Evolutionary conservation across 1,140 invertebrate species (phyloP).

Genomic region (Tetragonula clypearis): DNA sequence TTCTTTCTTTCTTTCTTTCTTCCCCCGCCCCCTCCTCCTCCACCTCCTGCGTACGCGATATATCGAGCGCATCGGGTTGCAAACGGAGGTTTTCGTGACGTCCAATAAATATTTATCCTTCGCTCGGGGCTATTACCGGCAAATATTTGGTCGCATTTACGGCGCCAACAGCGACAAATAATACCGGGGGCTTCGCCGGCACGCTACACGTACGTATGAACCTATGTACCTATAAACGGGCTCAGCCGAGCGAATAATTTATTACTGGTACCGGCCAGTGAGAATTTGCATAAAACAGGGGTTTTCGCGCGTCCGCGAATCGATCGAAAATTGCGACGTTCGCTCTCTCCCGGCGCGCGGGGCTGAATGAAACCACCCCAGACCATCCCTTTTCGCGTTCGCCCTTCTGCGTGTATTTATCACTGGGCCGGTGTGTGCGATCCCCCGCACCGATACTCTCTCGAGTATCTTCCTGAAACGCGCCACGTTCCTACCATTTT

Average conservation of each 20-base stretch:
- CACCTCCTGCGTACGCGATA: neutral
- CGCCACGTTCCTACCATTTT: neutral
- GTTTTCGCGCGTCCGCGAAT: slow-evolving; percentile 64
- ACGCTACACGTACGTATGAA: slow-evolving; percentile 23
- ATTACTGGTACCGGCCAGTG: slow-evolving; percentile 62
- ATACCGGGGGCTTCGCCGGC: slow-evolving; percentile 35
- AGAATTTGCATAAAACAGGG: slow-evolving; percentile 72
- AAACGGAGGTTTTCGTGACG: slow-evolving; percentile 52
- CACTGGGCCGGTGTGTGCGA: neutral
- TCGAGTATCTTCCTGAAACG: slow-evolving; percentile 5
- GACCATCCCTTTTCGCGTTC: neutral
- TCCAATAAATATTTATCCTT: slow-evolving; percentile 68
- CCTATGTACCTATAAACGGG: slow-evolving; percentile 62
- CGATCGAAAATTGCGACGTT: slow-evolving; percentile 70
- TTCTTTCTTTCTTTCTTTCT: neutral
- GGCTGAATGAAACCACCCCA: no score
- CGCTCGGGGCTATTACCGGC: slow-evolving; percentile 63
- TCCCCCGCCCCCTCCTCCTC: neutral
- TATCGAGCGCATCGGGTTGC: slow-evolving; percentile 27
- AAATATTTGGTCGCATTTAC: slow-evolving; percentile 71
- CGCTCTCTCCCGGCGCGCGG: slow-evolving; percentile 42
- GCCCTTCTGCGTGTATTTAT: no score
- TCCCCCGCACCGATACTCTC: neutral
- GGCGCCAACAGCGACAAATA: slow-evolving; percentile 68
- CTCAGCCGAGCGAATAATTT: slow-evolving; percentile 71